Percentiles rank a stretch among this genome's conserved stretches.
Conservation (phyloP, 2,797 vertebrate species). For the Melanotaenia boesemani region DNA sequence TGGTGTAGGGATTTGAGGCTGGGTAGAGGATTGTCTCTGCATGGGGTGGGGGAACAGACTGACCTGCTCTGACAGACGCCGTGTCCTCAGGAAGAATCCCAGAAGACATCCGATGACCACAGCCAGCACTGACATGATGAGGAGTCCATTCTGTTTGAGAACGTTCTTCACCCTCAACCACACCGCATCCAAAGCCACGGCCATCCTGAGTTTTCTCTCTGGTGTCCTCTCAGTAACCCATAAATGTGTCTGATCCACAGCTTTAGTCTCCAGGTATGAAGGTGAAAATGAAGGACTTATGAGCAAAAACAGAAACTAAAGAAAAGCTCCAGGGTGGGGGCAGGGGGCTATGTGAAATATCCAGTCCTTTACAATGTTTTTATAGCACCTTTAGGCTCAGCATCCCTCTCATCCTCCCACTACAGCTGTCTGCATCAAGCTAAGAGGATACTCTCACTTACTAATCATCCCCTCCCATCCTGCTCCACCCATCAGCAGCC, state of each 20-base stretch:
- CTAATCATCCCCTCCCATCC: conserved; percentile 61
- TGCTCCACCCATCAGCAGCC: conserved; percentile 66
- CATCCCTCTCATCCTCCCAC: conserved; percentile 53
- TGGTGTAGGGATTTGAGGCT: neutral
- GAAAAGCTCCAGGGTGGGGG: conserved; percentile 14
- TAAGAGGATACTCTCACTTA: conserved; percentile 74
- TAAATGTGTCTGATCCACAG: conserved; percentile 52
- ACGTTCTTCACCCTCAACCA: conserved; percentile 91
- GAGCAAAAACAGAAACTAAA: neutral
- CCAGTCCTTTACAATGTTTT: conserved; percentile 28
- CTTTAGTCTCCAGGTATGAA: conserved; percentile 56
- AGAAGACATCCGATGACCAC: conserved; percentile 95
- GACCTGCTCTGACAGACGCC: conserved; percentile 94
- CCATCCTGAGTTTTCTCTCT: conserved; percentile 83
- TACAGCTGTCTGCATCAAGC: conserved; percentile 55
- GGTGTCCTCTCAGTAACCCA: conserved; percentile 82
- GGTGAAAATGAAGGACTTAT: neutral
- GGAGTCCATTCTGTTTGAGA: conserved; percentile 93
- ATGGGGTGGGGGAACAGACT: conserved; percentile 61
- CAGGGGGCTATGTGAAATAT: conserved; percentile 33
- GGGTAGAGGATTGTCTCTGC: neutral
- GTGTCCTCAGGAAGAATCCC: conserved; percentile 94
- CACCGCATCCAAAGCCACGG: conserved; percentile 87
- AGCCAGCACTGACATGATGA: conserved; percentile 94
- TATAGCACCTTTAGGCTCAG: conserved; percentile 53